phyloP scores from a whole-genome alignment of 2,113 vertebrate species.

The Solea solea region DNA sequence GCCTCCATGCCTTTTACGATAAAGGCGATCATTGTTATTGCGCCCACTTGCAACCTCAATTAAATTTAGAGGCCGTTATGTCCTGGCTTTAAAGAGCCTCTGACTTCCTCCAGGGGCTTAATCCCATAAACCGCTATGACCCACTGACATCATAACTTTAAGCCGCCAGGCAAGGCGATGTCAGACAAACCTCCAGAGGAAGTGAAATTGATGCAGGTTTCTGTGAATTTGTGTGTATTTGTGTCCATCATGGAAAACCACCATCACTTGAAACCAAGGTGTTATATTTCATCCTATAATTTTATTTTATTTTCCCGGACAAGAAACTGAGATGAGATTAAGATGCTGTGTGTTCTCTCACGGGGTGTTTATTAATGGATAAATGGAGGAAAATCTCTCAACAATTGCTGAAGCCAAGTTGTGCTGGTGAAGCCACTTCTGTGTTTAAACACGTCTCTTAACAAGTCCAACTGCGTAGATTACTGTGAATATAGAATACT shows the following conservation, averaged over 20 bases:
- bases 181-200: slow-evolving; percentile 48
- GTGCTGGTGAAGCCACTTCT: background rate
- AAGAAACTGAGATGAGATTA: slow-evolving; percentile 23
- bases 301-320: slow-evolving; percentile 22
- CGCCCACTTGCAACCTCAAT: slow-evolving; percentile 74
- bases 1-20: slow-evolving; percentile 67
- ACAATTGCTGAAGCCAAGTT: slow-evolving; percentile 7
- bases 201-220: slow-evolving; percentile 37
- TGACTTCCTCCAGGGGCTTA: slow-evolving; percentile 71
- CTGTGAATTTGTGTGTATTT: slow-evolving; percentile 36
- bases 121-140: slow-evolving; percentile 75
- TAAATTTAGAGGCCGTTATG: slow-evolving; percentile 78
- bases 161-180: slow-evolving; percentile 54
- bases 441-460: slow-evolving; percentile 9
- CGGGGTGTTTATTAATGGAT: slow-evolving; percentile 15
- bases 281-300: slow-evolving; percentile 27
- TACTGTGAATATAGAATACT: background rate
- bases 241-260: slow-evolving; percentile 15
- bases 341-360: slow-evolving; percentile 10
- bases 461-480: background rate
- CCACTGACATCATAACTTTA: slow-evolving; percentile 76
- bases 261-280: slow-evolving; percentile 18
- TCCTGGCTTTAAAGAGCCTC: slow-evolving; percentile 70
- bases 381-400: slow-evolving; percentile 11
- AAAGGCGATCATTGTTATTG: slow-evolving; percentile 74